Percentiles rank a stretch among this genome's conserved stretches.
These are phyloP conservation scores for Apodemia zela DNA, from an alignment of 2,888 invertebrate genomes.

Conservation along the genomic window DNA sequence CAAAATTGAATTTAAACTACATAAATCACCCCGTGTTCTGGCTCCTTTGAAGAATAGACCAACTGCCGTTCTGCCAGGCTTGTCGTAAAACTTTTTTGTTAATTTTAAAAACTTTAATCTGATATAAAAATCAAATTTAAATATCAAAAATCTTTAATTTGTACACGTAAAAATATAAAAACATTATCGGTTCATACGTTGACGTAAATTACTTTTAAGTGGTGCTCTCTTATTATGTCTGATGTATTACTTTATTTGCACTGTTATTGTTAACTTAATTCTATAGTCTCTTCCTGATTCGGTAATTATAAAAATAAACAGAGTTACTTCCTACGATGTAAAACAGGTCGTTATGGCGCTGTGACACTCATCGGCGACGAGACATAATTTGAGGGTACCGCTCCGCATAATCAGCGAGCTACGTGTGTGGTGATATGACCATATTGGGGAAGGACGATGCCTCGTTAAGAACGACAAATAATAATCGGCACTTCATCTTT, in stretches of 20 bases:
- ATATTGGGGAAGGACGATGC: constrained; percentile 48
- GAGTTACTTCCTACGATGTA: constrained; percentile 70
- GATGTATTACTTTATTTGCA: constrained; percentile 62
- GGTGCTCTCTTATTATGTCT: constrained; percentile 34
- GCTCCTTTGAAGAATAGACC: too few relatives aligned
- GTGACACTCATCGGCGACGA: constrained; percentile 21
- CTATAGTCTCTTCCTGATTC: constrained; percentile 50
- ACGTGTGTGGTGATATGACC: constrained; percentile 61
- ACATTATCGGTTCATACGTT: constrained; percentile 9
- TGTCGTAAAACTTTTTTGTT: too few relatives aligned
- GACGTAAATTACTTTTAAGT: constrained; percentile 37
- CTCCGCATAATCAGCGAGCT: constrained; percentile 52
- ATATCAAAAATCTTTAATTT: constrained; percentile 1
- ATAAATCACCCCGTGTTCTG: too few relatives aligned
- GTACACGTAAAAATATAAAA: background rate
- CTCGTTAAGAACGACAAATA: constrained; percentile 35
- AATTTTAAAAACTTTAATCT: too few relatives aligned
- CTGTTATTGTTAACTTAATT: constrained; percentile 11
- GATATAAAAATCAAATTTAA: too few relatives aligned
- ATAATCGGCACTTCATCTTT: constrained; percentile 43
- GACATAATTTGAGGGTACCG: constrained; percentile 42
- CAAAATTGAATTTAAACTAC: too few relatives aligned
- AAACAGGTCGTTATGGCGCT: constrained; percentile 53
- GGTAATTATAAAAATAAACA: constrained; percentile 75
- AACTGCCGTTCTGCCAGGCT: too few relatives aligned